Base-by-base conservation (phyloP, 2,888 invertebrate genomes). In the Pammene aurita region DNA sequence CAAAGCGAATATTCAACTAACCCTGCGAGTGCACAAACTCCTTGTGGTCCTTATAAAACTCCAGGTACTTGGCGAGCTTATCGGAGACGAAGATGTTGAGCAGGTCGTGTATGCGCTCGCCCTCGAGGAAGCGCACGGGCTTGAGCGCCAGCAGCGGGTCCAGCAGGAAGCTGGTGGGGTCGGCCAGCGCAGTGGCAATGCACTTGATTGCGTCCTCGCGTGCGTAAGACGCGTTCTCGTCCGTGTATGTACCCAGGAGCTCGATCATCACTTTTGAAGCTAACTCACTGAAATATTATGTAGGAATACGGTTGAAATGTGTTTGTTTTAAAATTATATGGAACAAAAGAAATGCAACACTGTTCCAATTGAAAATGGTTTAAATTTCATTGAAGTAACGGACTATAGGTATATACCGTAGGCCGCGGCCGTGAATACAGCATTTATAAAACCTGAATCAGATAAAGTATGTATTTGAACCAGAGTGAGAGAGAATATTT, bases 211-310 rank as follows among this genome's bases (percentile, higher is more conserved):
- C 99, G 92, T 99, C 99, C 84, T 98, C 98, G 74, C 98, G 94
- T 0, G 99, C 99, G 74, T 98, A 97, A 1, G 97, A 97, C 0
- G 99, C 99, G 90, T 99, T 99, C 81, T 98, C 98, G 72, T 98
- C 96, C 34, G 98, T 98, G 88, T 99, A 99, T 0, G 99, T 99
- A 34, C 98, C 97, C 67, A 99, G 92, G 0, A 99, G 93, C 87
- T 98, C 98, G 72, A 99, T 96, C 99, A 99, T 99, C 5, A 98
- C 98, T 87, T 98, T 97, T 16, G 98, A 96, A 34, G 98, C 98
- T 78, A 97, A 94, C 83, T 98, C 98, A 87, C 98, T 97, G 84
- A 16, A 90, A 84, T 78, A 13, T 26, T 26, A 26, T 26, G 26
- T 26, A 26, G 26, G 38, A 38, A 38, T 38, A 6, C 7, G 38